Evolutionary conservation across 2,797 vertebrate species (phyloP).

Genomic region (Lepilemur ruficaudatus): DNA sequence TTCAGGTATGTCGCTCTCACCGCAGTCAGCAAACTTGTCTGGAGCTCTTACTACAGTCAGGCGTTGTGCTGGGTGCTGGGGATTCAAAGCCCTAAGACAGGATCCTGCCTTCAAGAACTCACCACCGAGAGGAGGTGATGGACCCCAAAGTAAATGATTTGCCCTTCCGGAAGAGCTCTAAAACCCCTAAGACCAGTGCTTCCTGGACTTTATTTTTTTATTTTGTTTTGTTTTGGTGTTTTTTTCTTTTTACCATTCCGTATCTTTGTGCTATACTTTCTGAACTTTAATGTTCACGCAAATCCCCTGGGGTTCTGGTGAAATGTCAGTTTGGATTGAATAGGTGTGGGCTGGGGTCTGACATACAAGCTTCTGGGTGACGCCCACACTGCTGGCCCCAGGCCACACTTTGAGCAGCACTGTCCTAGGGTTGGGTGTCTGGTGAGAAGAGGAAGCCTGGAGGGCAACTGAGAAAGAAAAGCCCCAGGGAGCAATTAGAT

Average conservation of each 20-base stretch:
- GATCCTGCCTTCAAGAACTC: neutral
- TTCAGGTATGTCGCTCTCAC: neutral
- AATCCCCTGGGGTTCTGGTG: neutral
- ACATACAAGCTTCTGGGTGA: neutral
- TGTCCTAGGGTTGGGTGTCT: neutral
- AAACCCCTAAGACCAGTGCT: neutral
- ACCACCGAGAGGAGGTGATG: neutral
- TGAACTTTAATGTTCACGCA: neutral
- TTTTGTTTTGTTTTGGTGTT: no score
- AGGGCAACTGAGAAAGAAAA: neutral
- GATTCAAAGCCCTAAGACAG: neutral
- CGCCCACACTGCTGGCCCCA: fast-evolving
- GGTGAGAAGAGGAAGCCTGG: neutral
- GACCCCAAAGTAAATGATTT: neutral
- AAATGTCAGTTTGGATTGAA: neutral
- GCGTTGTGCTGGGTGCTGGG: neutral
- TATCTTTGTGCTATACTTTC: no score
- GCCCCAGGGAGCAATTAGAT: neutral
- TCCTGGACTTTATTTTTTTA: no score
- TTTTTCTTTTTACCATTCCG: no score
- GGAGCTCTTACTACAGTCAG: neutral
- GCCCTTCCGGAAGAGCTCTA: neutral
- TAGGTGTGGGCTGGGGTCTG: neutral
- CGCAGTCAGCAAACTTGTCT: neutral
- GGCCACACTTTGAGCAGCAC: neutral